Evolutionary conservation across 2,888 invertebrate species (phyloP).

Genomic region (Drosophila maculinotata): DNA sequence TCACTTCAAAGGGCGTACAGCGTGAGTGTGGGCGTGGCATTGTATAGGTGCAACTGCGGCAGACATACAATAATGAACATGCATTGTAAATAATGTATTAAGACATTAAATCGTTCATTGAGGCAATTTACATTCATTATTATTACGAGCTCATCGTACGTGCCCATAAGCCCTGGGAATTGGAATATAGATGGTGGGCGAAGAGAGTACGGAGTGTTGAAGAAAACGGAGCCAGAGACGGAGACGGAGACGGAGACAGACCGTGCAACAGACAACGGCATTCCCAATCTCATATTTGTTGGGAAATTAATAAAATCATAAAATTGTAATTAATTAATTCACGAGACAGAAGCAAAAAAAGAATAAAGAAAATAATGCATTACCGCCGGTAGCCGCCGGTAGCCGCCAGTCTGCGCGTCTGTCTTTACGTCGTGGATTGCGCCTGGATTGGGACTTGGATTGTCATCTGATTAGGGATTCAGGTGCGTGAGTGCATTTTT

Average conservation of each 20-base stretch:
- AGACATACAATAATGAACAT: slow-evolving; percentile 50
- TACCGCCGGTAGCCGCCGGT: slow-evolving; percentile 60
- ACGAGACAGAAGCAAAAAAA: slow-evolving; percentile 43
- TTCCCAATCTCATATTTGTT: slow-evolving; percentile 55
- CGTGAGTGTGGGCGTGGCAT: slow-evolving; percentile 48
- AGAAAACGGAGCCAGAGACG: slow-evolving; percentile 11
- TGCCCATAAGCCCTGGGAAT: slow-evolving; percentile 83
- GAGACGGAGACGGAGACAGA: not conserved
- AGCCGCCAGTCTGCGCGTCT: slow-evolving; percentile 31
- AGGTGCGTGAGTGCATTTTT: slow-evolving; percentile 79
- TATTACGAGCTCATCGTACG: slow-evolving; percentile 76
- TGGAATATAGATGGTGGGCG: slow-evolving; percentile 47
- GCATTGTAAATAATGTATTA: slow-evolving; percentile 77
- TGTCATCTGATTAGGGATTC: slow-evolving; percentile 73
- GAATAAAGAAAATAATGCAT: slow-evolving; percentile 59
- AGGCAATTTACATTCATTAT: slow-evolving; percentile 81
- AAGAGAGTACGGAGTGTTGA: slow-evolving; percentile 6
- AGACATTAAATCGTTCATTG: slow-evolving; percentile 83
- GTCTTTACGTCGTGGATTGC: slow-evolving; percentile 16
- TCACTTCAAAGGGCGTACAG: slow-evolving; percentile 33
- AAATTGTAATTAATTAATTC: slow-evolving; percentile 79
- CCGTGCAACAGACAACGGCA: slow-evolving; percentile 27
- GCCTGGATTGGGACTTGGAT: slow-evolving; percentile 30
- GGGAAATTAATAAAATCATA: slow-evolving; percentile 79
- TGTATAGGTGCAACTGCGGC: slow-evolving; percentile 32